Percentiles rank a stretch among this genome's conserved stretches.
phyloP scores from a whole-genome alignment of 1,140 invertebrate species.

The Hylaeus volcanicus region DNA sequence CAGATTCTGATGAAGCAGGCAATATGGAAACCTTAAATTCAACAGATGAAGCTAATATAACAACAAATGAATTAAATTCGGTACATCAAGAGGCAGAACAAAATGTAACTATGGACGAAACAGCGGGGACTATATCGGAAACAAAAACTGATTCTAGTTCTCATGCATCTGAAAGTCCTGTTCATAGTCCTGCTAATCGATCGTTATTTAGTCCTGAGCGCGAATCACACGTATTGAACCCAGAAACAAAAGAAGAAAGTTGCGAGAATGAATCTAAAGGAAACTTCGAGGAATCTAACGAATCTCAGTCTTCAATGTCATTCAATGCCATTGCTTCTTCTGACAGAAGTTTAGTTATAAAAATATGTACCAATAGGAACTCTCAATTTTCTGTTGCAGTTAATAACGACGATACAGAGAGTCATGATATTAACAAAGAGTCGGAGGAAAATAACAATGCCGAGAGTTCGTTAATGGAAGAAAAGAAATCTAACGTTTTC shows the following conservation, averaged over 20 bases:
- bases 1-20: not conserved
- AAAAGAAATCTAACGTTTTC: constrained; percentile 59
- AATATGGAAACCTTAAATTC: constrained; percentile 9
- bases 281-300: constrained; percentile 38
- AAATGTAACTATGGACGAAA: not conserved
- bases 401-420: constrained; percentile 46
- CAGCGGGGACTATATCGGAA: constrained; percentile 9
- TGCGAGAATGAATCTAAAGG: constrained; percentile 32
- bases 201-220: constrained; percentile 68
- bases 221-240: constrained; percentile 46
- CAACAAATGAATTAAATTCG: constrained; percentile 24
- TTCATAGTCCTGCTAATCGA: constrained; percentile 43
- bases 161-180: constrained; percentile 53
- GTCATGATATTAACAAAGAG: constrained; percentile 57
- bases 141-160: constrained; percentile 35
- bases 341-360: constrained; percentile 77
- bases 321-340: constrained; percentile 70
- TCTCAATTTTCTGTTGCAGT: constrained; percentile 74
- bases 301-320: constrained; percentile 64
- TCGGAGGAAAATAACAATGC: constrained; percentile 76
- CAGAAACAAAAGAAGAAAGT: constrained; percentile 41
- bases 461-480: constrained; percentile 64
- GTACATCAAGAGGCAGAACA: constrained; percentile 22
- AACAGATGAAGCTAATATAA: not conserved
- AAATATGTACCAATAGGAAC: constrained; percentile 78